Evolutionary conservation across 2,113 vertebrate genomes (phyloP).

Genomic region (Theristicus caerulescens): DNA sequence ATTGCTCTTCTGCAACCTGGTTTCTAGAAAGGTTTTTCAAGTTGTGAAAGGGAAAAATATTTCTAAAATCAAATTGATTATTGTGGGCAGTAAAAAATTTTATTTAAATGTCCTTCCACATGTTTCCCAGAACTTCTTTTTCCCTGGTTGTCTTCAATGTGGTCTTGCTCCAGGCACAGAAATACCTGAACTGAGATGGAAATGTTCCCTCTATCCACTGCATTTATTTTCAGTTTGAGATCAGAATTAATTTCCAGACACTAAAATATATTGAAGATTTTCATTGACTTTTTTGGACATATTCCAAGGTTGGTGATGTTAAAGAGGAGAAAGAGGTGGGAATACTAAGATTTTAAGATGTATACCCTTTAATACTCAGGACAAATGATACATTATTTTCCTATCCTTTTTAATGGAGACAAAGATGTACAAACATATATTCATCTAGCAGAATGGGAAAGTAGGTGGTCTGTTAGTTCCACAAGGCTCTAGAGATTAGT

Average conservation of each 20-base stretch:
- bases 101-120: neutral
- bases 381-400: neutral
- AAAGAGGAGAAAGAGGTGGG: neutral
- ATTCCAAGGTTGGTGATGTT: neutral
- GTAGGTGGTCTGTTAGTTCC: neutral
- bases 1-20: neutral
- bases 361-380: neutral
- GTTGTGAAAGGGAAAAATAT: neutral
- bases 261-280: neutral
- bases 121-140: neutral
- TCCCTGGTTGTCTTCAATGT: neutral
- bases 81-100: neutral
- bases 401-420: neutral
- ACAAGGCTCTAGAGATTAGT: neutral
- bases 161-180: neutral
- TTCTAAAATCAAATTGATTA: neutral
- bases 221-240: neutral
- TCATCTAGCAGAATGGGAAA: neutral
- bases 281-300: neutral
- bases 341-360: neutral
- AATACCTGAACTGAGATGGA: neutral
- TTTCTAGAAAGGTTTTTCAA: neutral
- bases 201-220: neutral
- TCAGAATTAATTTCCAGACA: neutral
- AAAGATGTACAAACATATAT: neutral